These are phyloP conservation scores for Pissodes strobi DNA, from an alignment of 1,140 invertebrate genomes.

Conservation along the genomic window DNA sequence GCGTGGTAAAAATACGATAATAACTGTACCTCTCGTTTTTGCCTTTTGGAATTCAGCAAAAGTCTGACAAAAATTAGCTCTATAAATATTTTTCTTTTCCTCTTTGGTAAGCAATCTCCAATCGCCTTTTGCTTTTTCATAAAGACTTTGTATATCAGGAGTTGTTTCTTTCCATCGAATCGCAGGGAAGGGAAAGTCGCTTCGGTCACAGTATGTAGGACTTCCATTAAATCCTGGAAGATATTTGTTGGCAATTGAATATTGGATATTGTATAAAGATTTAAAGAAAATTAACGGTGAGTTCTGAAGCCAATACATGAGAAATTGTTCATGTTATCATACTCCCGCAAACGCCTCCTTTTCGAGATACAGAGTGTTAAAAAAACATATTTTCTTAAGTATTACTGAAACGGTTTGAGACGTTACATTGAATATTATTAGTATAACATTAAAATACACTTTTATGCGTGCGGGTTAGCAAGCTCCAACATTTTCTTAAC, in stretches of 20 bases:
- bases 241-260: no score
- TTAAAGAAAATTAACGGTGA: background rate
- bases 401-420: background rate
- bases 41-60: conserved; percentile 39
- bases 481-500: no score
- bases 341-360: no score
- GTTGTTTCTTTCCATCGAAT: conserved; percentile 39
- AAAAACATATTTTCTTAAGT: background rate
- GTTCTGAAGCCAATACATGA: background rate
- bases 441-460: no score
- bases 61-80: conserved; percentile 42
- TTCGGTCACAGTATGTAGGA: conserved; percentile 29
- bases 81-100: conserved; percentile 43
- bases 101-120: conserved; percentile 41
- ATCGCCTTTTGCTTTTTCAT: conserved; percentile 45
- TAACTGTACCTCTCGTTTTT: no score
- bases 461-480: no score
- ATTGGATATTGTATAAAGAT: no score
- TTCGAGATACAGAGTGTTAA: no score
- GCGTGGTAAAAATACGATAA: no score
- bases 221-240: conserved; percentile 33
- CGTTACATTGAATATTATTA: no score
- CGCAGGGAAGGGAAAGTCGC: conserved; percentile 37
- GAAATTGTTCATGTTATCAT: background rate
- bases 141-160: conserved; percentile 36